Base-by-base conservation (phyloP, 2,113 vertebrate species). In the Helogale parvula region DNA sequence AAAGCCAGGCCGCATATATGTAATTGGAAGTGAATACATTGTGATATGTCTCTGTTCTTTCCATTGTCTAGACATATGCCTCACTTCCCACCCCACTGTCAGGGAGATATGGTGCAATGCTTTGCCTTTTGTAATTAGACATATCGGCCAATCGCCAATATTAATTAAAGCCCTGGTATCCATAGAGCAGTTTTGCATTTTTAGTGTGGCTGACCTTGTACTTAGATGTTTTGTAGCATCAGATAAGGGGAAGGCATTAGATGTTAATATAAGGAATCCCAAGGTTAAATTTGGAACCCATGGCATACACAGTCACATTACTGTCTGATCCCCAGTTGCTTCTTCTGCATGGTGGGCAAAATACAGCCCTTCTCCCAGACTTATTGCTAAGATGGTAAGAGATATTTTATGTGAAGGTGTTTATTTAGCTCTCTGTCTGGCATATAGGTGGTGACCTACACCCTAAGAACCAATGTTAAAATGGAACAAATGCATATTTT, bases 61-160 rank as follows among this genome's bases (percentile, higher is more conserved):
- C 14, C 21, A 31, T 80, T 84, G 17, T 47, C 19, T 71, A 57
- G 17, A 80, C n/a, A 63, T 31, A 68, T 25, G 1, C 8, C 29
- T 19, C 19, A 41, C 31, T 33, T 17, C 29, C 19, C 8, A 74
- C 11, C 13, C 14, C 47, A 33, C 27, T 79, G 50, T 29, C 52
- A 94, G 60, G 33, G 8, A 91, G 7, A 71, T 2, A 50, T 0
- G 50, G 2, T 57, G 47, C 16, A 12, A 45, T 81, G 33, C 9
- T 31, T 96, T 89, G 11, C 31, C 45, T 83, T 84, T 87, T 88
- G n/a, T 54, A 93, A 76, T 71, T 71, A 95, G 77, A 87, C 11
- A 23, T 45, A 93, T 63, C 1, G 77, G n/a, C 63, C 4, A 68
- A 65, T 84, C 12, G 74, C 12, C 19, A 90, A 82, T 65, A 90